These are phyloP conservation scores for Macrobrachium rosenbergii DNA, from an alignment of 1,140 invertebrate genomes.

Conservation along the genomic window DNA sequence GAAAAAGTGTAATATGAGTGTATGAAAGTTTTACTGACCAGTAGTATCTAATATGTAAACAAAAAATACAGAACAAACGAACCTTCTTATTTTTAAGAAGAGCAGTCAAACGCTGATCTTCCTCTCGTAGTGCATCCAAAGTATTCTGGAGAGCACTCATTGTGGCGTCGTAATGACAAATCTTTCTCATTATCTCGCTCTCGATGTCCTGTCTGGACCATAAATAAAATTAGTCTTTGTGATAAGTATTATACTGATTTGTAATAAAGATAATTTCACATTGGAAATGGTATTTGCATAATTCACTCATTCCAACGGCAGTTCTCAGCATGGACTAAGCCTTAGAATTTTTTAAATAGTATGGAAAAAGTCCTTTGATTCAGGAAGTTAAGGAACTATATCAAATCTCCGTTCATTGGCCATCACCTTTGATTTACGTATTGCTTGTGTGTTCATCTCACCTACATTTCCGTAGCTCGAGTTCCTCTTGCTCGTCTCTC, in stretches of 20 bases:
- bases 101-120: neutral
- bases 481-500: conserved; percentile 1
- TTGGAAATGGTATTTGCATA: neutral
- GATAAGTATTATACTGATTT: neutral
- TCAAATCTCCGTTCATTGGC: no score
- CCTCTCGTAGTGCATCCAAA: neutral
- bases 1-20: no score
- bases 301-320: neutral
- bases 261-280: neutral
- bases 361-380: no score
- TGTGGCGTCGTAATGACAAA: conserved; percentile 23
- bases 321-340: no score
- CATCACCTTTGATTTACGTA: neutral
- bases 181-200: conserved; percentile 23
- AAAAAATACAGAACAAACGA: neutral
- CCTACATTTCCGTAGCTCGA: neutral
- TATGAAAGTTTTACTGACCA: no score
- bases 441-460: neutral
- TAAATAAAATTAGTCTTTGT: neutral
- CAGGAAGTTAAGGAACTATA: no score
- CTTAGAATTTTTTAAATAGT: no score
- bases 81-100: conserved; percentile 7
- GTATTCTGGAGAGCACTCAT: conserved; percentile 31
- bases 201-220: conserved; percentile 27
- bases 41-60: neutral